Evolutionary conservation across 1,140 invertebrate species (phyloP), one percentile per base, ranked within the genome.

Genomic region (Ooceraea biroi): DNA sequence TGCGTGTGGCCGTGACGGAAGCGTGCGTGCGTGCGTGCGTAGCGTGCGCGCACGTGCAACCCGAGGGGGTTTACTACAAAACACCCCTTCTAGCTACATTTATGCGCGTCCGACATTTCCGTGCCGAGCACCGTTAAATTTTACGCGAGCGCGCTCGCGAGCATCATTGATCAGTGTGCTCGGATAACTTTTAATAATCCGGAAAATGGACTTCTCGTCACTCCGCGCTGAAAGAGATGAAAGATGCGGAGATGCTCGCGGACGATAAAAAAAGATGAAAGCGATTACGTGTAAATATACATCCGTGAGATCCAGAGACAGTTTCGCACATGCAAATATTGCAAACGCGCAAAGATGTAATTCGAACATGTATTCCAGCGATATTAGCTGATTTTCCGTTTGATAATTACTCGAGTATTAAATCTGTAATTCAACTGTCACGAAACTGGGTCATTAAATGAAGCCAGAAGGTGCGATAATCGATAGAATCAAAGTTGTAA

Each of bases 1-100:
- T 72, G 85, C 86, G 85, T 88, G 86, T 69, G 50, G 66, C 86
- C 82, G 73, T 55, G 57, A 73, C 68, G 60, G 41, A 73, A 58
- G 22, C 60, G 69, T 55, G n/a, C 52, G 52, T 55, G 52, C 52
- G 65, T 73, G 74, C 73, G 65, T 44, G 57, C 46, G 50, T 68
- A 46, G 52, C 46, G 73, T 77, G 55, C 50, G 83, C 69, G 73
- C 84, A 68, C 65, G 50, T 69, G 1, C n/a, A 76, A 65, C 44
- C 25, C 44, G 0, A 41, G 27, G 25, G 5, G 48, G 10, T 80
- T 80, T 69, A 69, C 76, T 78, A 78, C 48, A 78, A 69, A 69
- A 69, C 50, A 80, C 48, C 76, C 50, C 19, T 27, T 55, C 30
- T 27, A 14, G 27, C 48, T 58, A 80, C 44, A 69, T 36, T 60